Evolutionary conservation across 2,113 vertebrate species (phyloP).

Genomic region (Rhagologus leucostigma): DNA sequence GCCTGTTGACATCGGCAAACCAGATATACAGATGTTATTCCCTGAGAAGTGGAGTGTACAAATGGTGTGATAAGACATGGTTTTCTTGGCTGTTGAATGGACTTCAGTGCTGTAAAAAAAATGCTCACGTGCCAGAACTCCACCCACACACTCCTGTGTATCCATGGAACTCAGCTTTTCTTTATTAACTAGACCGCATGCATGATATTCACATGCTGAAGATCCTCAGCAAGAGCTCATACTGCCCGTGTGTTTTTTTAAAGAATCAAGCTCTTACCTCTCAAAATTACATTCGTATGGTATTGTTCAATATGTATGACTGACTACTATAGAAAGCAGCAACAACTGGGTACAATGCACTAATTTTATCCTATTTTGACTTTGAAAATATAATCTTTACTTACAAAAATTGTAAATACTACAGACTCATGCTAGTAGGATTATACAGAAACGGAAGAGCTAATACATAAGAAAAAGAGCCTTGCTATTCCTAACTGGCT

Average conservation of each 20-base stretch:
- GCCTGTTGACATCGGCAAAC: background rate
- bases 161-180: constrained; percentile 35
- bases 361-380: constrained; percentile 78
- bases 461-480: constrained; percentile 75
- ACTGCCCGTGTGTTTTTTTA: constrained; percentile 65
- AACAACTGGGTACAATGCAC: constrained; percentile 67
- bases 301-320: constrained; percentile 73
- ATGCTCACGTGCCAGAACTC: background rate
- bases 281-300: constrained; percentile 71
- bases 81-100: background rate
- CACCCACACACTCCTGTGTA: background rate
- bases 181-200: constrained; percentile 51
- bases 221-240: constrained; percentile 64
- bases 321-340: constrained; percentile 68
- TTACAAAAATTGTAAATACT: constrained; percentile 77
- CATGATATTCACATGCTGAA: constrained; percentile 62
- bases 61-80: background rate
- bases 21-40: constrained; percentile 12
- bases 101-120: constrained; percentile 5
- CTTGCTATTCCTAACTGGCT: constrained; percentile 65
- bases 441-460: constrained; percentile 72
- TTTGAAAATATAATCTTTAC: constrained; percentile 77
- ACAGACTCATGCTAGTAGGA: constrained; percentile 70
- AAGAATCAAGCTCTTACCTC: constrained; percentile 73
- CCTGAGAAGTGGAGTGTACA: background rate